Percentiles rank a stretch among this genome's conserved stretches.
Evolutionary conservation across 2,113 vertebrate genomes (phyloP).

Genomic region (Rhagologus leucostigma): DNA sequence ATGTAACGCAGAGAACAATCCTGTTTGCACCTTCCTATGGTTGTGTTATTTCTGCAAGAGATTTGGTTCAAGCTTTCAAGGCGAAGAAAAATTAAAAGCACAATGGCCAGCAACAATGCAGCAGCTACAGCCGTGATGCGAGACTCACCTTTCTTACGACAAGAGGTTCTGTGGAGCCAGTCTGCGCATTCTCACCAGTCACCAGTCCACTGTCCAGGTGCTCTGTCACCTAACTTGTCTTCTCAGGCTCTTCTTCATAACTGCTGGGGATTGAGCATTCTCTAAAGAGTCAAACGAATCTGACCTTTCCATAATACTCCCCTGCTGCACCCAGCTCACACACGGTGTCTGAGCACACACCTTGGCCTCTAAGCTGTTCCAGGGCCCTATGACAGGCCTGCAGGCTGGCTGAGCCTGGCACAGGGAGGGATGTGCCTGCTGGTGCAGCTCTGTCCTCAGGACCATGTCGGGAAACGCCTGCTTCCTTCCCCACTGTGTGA

Average conservation of each 20-base stretch:
- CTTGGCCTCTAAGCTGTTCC: not conserved
- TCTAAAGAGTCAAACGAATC: not conserved
- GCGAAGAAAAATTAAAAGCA: not conserved
- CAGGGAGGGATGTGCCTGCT: not conserved
- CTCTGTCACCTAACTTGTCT: not conserved
- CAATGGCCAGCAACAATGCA: not conserved
- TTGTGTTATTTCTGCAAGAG: not conserved
- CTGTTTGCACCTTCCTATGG: not conserved
- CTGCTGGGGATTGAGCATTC: rapidly evolving
- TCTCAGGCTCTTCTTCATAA: not conserved
- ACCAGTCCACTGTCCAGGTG: rapidly evolving
- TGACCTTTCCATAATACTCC: not conserved
- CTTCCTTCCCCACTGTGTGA: not conserved
- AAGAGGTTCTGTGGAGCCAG: not conserved
- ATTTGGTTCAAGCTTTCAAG: not conserved
- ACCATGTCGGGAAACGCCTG: rapidly evolving
- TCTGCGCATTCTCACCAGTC: rapidly evolving
- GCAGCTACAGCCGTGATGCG: not conserved
- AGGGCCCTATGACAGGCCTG: not conserved
- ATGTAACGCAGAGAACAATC: rapidly evolving
- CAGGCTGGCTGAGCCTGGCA: not conserved
- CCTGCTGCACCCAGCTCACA: not conserved
- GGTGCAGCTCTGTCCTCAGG: not conserved
- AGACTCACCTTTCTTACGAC: not conserved
- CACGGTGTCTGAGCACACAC: not conserved